Conservation (phyloP, 2,888 invertebrate species). For the Protodeltote pygarga region DNA sequence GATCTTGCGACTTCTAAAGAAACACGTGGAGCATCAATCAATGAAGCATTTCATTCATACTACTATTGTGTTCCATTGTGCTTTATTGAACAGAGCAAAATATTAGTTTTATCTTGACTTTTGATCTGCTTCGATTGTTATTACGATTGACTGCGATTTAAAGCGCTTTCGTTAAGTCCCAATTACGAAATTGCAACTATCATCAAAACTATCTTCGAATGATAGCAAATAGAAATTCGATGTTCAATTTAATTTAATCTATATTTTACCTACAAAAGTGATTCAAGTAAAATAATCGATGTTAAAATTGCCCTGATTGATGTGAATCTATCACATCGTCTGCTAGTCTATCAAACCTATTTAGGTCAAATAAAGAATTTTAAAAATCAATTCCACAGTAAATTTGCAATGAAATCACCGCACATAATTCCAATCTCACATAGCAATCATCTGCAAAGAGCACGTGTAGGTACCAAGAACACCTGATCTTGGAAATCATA, state of each 20-base stretch:
- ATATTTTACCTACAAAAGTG: too few relatives aligned
- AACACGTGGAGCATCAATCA: slow-evolving; percentile 37
- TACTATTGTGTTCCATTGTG: slow-evolving; percentile 31
- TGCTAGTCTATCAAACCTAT: not conserved
- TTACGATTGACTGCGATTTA: slow-evolving; percentile 14
- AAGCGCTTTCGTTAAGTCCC: slow-evolving; percentile 1
- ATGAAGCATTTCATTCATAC: slow-evolving; percentile 25
- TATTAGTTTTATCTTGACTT: slow-evolving; percentile 20
- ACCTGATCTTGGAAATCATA: slow-evolving; percentile 32
- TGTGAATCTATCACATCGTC: too few relatives aligned
- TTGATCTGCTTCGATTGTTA: slow-evolving; percentile 11
- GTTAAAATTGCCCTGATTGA: too few relatives aligned
- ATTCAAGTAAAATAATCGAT: too few relatives aligned
- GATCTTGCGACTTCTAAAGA: slow-evolving; percentile 32
- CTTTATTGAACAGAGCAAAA: slow-evolving; percentile 16
- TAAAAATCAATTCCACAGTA: slow-evolving; percentile 3
- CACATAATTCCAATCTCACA: slow-evolving; percentile 26
- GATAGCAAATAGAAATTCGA: too few relatives aligned
- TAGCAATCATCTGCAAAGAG: slow-evolving; percentile 20
- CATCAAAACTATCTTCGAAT: too few relatives aligned
- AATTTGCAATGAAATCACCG: slow-evolving; percentile 25
- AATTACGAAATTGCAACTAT: too few relatives aligned
- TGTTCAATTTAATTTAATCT: too few relatives aligned
- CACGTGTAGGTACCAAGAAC: slow-evolving; percentile 31
- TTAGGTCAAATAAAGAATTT: not conserved